Evolutionary conservation across 2,888 invertebrate genomes (phyloP).

Genomic region (Drosophila cyrtoloma): DNA sequence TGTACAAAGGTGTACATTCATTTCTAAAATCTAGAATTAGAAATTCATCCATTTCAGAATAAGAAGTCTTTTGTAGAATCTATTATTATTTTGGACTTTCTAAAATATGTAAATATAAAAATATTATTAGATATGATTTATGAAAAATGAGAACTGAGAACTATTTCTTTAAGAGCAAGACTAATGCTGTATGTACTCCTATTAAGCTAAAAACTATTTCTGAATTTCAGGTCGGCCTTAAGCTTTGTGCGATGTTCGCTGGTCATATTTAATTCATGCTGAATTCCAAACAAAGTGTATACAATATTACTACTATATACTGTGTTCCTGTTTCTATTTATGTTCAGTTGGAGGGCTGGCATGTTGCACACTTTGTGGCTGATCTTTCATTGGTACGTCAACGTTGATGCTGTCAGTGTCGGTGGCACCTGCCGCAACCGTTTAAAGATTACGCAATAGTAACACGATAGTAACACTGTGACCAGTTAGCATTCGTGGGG

Average conservation of each 20-base stretch:
- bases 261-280: not conserved
- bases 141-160: too few species aligned
- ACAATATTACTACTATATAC: not conserved
- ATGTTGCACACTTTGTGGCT: slow-evolving; percentile 26
- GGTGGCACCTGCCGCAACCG: slow-evolving; percentile 34
- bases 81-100: not conserved
- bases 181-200: not conserved
- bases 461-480: slow-evolving; percentile 43
- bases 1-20: not conserved
- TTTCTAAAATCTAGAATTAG: not conserved
- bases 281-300: not conserved
- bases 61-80: not conserved
- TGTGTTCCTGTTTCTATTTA: not conserved
- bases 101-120: not conserved
- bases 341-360: not conserved
- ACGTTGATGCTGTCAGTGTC: slow-evolving; percentile 31
- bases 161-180: not conserved
- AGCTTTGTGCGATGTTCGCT: not conserved
- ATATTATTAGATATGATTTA: not conserved
- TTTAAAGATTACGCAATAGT: slow-evolving; percentile 21
- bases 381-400: slow-evolving; percentile 13
- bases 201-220: not conserved
- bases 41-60: not conserved
- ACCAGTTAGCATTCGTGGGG: slow-evolving; percentile 43
- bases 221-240: not conserved